Conservation (phyloP, 2,797 vertebrate species). For the Pygocentrus nattereri region DNA sequence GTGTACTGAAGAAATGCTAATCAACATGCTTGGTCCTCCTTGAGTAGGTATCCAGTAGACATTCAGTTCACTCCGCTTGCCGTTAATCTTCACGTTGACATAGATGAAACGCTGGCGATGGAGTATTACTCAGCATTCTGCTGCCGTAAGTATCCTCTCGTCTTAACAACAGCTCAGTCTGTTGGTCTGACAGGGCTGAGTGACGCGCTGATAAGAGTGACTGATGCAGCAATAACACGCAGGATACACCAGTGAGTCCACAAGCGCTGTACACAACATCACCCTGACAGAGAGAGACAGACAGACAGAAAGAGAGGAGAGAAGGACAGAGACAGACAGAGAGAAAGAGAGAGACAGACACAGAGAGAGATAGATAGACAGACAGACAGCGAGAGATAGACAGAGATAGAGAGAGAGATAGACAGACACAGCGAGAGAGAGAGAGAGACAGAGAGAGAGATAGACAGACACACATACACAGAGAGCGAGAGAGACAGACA, state of each 20-base stretch:
- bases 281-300: not conserved
- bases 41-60: not conserved
- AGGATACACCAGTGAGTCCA: not conserved
- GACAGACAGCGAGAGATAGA: no score
- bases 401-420: not conserved
- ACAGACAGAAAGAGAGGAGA: not conserved
- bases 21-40: not conserved
- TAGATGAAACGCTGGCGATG: not conserved
- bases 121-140: constrained; percentile 9
- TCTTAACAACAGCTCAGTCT: not conserved
- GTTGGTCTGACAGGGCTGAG: not conserved
- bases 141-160: not conserved
- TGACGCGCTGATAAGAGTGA: constrained; percentile 16
- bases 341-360: not conserved
- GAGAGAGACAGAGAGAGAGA: not conserved
- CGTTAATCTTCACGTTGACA: not conserved
- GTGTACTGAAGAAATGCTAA: not conserved
- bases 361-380: no score
- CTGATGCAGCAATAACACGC: constrained; percentile 3
- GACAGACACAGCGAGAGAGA: no score
- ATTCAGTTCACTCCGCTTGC: not conserved
- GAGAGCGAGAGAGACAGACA: not conserved
- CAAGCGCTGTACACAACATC: not conserved
- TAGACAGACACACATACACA: no score
- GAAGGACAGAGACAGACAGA: not conserved